A percentile compares a stretch with the other conserved stretches of the same genome.
phyloP scores from a whole-genome alignment of 2,113 vertebrate genomes.

The Sylvicapra grimmia region DNA sequence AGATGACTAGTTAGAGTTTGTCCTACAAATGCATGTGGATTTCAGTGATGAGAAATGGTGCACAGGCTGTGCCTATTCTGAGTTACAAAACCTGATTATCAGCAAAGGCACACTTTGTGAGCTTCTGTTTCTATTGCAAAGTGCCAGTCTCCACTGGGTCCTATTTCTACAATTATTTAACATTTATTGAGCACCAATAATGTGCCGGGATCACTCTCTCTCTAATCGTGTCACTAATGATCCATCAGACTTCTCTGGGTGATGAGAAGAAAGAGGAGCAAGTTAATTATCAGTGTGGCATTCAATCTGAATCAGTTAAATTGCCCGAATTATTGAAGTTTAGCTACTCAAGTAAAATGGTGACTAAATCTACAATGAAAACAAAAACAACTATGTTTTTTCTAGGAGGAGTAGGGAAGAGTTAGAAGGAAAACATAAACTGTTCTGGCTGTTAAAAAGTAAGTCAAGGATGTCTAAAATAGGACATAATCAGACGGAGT shows the following conservation, averaged over 20 bases:
- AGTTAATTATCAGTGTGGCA: constrained; percentile 50
- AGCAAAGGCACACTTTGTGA: constrained; percentile 20
- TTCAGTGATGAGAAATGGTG: constrained; percentile 36
- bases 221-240: constrained; percentile 62
- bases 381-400: not conserved
- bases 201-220: not conserved
- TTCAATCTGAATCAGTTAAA: constrained; percentile 62
- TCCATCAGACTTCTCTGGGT: constrained; percentile 52
- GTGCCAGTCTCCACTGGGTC: constrained; percentile 30
- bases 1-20: constrained; percentile 6
- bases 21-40: not conserved
- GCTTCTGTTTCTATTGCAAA: constrained; percentile 32
- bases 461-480: constrained; percentile 27
- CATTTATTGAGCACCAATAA: constrained; percentile 58
- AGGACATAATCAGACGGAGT: not conserved
- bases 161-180: constrained; percentile 62
- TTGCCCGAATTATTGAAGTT: constrained; percentile 55
- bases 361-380: constrained; percentile 31
- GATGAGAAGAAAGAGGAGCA: constrained; percentile 45
- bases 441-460: not conserved
- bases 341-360: constrained; percentile 34
- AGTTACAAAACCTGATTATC: constrained; percentile 38
- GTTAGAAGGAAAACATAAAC: not conserved
- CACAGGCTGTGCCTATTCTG: not conserved
- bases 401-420: not conserved